Percentiles rank a stretch among this genome's conserved stretches.
phyloP scores from a whole-genome alignment of 1,140 invertebrate species.

The Hydropsyche tenuis region DNA sequence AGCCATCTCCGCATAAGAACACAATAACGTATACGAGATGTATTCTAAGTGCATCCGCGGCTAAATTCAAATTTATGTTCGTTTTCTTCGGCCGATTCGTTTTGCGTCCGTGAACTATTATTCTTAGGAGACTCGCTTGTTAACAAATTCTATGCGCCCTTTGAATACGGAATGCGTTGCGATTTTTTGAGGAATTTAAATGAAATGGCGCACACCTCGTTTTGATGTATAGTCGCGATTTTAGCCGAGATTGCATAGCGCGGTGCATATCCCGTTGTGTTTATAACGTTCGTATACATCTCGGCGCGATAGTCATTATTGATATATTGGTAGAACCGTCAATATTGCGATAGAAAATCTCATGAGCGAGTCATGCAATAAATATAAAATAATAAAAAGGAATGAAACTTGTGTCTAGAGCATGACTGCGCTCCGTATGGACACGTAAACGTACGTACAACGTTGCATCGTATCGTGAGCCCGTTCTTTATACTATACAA shows the following conservation, averaged over 20 bases:
- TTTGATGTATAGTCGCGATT: constrained; percentile 19
- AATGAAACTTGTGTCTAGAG: constrained; percentile 33
- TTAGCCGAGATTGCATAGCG: neutral
- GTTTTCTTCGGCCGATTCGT: constrained; percentile 24
- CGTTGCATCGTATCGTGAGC: neutral
- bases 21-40: too few species aligned
- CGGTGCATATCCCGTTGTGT: neutral
- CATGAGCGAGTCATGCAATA: constrained; percentile 40
- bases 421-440: constrained; percentile 4
- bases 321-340: constrained; percentile 30
- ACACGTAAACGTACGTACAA: constrained; percentile 3
- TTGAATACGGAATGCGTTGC: neutral
- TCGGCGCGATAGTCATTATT: constrained; percentile 23
- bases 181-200: too few species aligned
- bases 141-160: too few species aligned
- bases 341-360: constrained; percentile 40
- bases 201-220: neutral
- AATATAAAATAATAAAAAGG: constrained; percentile 42
- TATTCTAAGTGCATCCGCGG: too few species aligned
- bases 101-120: constrained; percentile 37
- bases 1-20: neutral
- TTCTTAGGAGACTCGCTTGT: constrained; percentile 2
- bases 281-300: neutral
- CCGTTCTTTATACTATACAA: neutral
- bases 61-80: constrained; percentile 38